phyloP scores from a whole-genome alignment of 2,113 vertebrate genomes.

The Petromus typicus region DNA sequence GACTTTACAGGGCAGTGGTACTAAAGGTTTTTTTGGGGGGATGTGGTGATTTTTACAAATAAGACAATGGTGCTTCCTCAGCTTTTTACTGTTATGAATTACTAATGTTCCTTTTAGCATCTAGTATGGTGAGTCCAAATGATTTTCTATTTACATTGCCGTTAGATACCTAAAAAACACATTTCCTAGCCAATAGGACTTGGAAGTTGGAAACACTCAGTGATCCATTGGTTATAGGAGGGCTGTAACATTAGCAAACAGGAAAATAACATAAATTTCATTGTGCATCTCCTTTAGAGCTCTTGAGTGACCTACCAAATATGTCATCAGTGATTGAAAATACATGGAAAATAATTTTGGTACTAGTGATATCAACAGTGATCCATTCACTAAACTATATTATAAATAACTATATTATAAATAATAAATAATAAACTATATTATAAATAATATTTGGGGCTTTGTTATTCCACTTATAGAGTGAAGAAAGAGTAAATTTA shows the following conservation, averaged over 20 bases:
- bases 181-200: not conserved
- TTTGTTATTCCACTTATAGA: not conserved
- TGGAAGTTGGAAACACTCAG: not conserved
- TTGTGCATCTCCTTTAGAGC: not conserved
- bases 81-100: not conserved
- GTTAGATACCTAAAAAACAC: not conserved
- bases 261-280: not conserved
- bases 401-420: not conserved
- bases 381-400: not conserved
- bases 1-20: not conserved
- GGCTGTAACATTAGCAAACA: not conserved
- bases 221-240: no score
- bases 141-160: not conserved
- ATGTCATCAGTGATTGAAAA: not conserved
- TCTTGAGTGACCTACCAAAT: not conserved
- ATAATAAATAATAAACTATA: not conserved
- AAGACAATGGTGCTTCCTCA: not conserved
- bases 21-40: not conserved
- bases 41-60: not conserved
- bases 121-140: not conserved
- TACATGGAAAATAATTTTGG: not conserved
- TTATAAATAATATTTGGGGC: not conserved
- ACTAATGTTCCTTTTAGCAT: not conserved
- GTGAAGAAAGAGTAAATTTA: not conserved
- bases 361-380: not conserved